A percentile compares a stretch with the other conserved stretches of the same genome.
Conservation (phyloP, 2,888 invertebrate species). For the Trichopria drosophilae region DNA sequence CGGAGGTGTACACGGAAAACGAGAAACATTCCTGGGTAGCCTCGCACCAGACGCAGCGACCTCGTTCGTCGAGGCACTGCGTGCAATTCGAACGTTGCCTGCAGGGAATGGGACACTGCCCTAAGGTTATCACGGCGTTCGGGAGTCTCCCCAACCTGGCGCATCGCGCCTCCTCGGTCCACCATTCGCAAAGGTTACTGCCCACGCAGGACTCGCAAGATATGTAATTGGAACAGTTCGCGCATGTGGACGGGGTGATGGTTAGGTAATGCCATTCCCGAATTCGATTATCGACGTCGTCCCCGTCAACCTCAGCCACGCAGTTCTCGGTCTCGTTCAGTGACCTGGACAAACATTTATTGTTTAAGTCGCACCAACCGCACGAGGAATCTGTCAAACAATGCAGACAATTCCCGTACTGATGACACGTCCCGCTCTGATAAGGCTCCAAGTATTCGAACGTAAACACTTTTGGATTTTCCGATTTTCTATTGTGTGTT, state of each 20-base stretch:
- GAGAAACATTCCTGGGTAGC: slow-evolving; percentile 90
- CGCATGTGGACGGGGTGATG: slow-evolving; percentile 79
- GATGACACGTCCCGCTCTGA: slow-evolving; percentile 75
- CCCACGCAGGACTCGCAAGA: slow-evolving; percentile 82
- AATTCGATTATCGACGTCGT: slow-evolving; percentile 61
- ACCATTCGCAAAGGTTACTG: slow-evolving; percentile 85
- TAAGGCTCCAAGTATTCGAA: slow-evolving; percentile 89
- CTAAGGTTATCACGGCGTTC: slow-evolving; percentile 67
- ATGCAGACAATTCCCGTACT: slow-evolving; percentile 81
- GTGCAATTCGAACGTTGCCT: slow-evolving; percentile 76
- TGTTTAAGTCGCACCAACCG: slow-evolving; percentile 87
- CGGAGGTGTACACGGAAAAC: slow-evolving; percentile 93
- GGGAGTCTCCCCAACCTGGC: slow-evolving; percentile 74
- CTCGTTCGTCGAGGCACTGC: slow-evolving; percentile 80
- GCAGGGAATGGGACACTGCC: slow-evolving; percentile 81
- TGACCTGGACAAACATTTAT: slow-evolving; percentile 69
- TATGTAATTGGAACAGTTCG: slow-evolving; percentile 87
- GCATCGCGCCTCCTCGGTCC: slow-evolving; percentile 85
- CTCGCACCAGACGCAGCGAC: slow-evolving; percentile 95
- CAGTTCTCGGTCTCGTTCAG: slow-evolving; percentile 71
- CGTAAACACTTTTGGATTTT: slow-evolving; percentile 81
- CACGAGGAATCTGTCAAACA: slow-evolving; percentile 87
- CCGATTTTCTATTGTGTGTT: slow-evolving; percentile 73
- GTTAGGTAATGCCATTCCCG: slow-evolving; percentile 80
- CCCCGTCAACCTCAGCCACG: slow-evolving; percentile 59